phyloP scores from a whole-genome alignment of 2,113 vertebrate species.

The Lonchura striata region DNA sequence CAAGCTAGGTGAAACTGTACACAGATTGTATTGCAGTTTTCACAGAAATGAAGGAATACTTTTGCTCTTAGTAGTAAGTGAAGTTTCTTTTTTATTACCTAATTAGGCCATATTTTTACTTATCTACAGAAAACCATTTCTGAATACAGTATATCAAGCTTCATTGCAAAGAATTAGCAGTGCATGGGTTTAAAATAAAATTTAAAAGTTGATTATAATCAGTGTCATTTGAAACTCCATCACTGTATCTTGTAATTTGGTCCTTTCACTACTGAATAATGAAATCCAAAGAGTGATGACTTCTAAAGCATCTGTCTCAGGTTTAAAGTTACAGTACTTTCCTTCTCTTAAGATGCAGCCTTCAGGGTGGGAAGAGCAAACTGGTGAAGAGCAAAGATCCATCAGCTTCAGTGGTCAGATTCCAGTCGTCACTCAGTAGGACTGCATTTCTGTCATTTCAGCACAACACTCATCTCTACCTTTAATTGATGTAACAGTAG shows the following conservation, averaged over 20 bases:
- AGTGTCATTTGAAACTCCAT: background rate
- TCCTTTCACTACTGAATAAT: background rate
- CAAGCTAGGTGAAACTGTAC: background rate
- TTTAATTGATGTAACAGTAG: background rate
- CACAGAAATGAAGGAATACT: background rate
- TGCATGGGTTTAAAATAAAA: background rate
- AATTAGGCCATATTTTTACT: background rate
- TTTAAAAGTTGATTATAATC: background rate
- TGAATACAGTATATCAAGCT: background rate
- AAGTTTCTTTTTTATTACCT: background rate
- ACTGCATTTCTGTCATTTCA: background rate
- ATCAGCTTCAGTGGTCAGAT: rapidly evolving
- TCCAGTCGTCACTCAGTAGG: background rate
- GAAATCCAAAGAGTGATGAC: background rate
- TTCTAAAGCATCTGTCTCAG: background rate
- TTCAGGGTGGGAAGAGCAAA: background rate
- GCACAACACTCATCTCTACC: background rate
- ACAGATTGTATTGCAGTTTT: background rate
- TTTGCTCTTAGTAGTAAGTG: background rate
- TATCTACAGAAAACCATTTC: background rate
- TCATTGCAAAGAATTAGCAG: background rate
- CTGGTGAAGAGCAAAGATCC: background rate
- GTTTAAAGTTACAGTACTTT: background rate
- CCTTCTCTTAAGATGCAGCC: background rate
- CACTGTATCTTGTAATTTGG: background rate